phyloP scores from a whole-genome alignment of 1,140 invertebrate genomes.

The Adelges cooleyi region DNA sequence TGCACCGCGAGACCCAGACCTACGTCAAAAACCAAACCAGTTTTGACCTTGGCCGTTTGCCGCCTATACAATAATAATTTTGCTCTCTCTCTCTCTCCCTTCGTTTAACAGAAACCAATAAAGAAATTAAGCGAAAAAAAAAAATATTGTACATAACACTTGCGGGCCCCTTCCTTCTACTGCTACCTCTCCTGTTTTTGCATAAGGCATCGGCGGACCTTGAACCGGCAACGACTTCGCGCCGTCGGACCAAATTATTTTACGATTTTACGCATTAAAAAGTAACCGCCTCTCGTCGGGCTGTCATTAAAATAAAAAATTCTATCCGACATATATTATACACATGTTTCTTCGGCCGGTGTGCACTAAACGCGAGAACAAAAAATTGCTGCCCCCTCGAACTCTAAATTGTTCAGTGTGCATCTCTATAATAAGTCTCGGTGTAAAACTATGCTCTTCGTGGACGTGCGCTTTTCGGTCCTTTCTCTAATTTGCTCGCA shows the following conservation, averaged over 20 bases:
- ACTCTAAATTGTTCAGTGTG: no score
- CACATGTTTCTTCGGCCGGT: no score
- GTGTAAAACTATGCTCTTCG: no score
- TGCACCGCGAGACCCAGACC: constrained; percentile 17
- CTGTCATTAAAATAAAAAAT: constrained; percentile 8
- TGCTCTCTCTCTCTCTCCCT: background rate
- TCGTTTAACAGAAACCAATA: background rate
- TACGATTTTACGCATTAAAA: constrained; percentile 22
- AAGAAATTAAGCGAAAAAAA: background rate
- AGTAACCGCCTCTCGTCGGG: background rate
- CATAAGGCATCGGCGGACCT: background rate
- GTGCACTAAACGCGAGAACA: no score
- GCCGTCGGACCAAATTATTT: constrained; percentile 20
- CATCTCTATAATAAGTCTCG: no score
- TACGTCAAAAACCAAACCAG: constrained; percentile 23
- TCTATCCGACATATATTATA: background rate
- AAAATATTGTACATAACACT: constrained; percentile 1
- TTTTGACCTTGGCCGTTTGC: constrained; percentile 22
- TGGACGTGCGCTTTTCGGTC: no score
- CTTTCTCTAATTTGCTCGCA: no score
- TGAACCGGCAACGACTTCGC: constrained; percentile 14
- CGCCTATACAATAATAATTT: constrained; percentile 14
- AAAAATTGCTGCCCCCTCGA: no score
- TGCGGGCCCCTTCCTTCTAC: background rate
- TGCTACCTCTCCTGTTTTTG: background rate